Base-by-base conservation (phyloP, 2,113 vertebrate genomes). In the Monopterus albus region DNA sequence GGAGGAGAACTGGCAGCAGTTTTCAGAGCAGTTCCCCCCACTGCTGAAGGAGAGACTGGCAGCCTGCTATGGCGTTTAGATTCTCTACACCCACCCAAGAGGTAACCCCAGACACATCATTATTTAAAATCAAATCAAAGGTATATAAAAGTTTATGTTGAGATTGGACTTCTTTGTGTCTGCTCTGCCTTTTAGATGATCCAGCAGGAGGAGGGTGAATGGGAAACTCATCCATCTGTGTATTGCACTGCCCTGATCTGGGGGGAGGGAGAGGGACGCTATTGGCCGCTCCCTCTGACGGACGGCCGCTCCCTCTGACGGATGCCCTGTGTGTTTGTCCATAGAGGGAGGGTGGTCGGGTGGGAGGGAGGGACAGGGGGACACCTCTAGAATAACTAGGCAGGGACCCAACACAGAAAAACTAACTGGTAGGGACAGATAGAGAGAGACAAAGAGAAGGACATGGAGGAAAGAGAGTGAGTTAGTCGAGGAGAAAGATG, bases 1-100 rank as follows among this genome's bases (percentile, higher is more conserved):
- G 10, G 96, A 96, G 87, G 96, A 97, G 64, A 97, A 96, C 88
- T 97, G 96, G 96, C 95, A 95, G 81, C 96, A 97, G 91, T 97
- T 97, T 79, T 97, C 96, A 0, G 96, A 97, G 90, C 96, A 97
- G 92, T 97, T 97, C 84, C 96, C 96, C 1, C 96, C 95, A 2
- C 92, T 96, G 88, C 94, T 97, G 76, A 97, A 97, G 89, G 96
- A 97, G 84, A 92, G 96, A 81, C 93, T 97, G 87, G 95, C 95
- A 62, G 96, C 95, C 39, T 97, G 96, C 92, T 97, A 97, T 0
- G 96, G 96, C 51, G 96, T 97, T 92, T 97, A 96, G 93, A 89
- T 63, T 72, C 84, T 73, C 78, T 66, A 90, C 81, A 75, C 78
- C 72, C 71, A 83, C 57, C 81, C 61, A 77, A 64, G 71, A 78